Conservation (phyloP, 2,888 invertebrate genomes). For the Drosophila ustulata region DNA sequence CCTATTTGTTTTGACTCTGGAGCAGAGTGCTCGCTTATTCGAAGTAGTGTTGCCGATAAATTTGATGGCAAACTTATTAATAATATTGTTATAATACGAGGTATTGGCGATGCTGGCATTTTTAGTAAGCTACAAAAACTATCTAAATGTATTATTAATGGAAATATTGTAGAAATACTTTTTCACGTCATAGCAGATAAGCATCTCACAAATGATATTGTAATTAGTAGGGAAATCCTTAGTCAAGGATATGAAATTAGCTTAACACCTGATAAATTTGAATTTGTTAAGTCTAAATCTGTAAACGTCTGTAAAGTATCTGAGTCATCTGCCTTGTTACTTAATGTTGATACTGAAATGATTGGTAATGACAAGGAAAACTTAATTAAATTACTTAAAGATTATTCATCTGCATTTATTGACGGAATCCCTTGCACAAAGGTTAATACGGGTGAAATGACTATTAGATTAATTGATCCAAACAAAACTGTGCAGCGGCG, state of each 20-base stretch:
- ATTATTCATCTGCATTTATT: no score
- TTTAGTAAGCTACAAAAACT: conserved; percentile 17
- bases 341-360: conserved; percentile 26
- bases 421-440: no score
- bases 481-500: conserved; percentile 22
- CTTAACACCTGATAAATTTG: conserved; percentile 26
- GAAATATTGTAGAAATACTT: conserved; percentile 19
- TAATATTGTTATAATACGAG: conserved; percentile 7
- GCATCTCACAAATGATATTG: conserved; percentile 25
- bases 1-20: conserved; percentile 1
- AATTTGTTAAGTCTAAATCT: conserved; percentile 25
- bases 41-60: conserved; percentile 24
- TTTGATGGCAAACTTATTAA: conserved; percentile 21
- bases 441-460: no score
- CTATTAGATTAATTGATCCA: not conserved
- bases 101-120: conserved; percentile 14
- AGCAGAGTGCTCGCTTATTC: conserved; percentile 6
- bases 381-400: no score
- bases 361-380: conserved; percentile 20
- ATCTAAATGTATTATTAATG: conserved; percentile 27
- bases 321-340: conserved; percentile 19
- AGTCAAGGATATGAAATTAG: conserved; percentile 24
- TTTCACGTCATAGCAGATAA: conserved; percentile 14
- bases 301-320: conserved; percentile 20
- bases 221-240: conserved; percentile 28